phyloP scores from a whole-genome alignment of 2,888 invertebrate genomes.

The Heliconius aoede region DNA sequence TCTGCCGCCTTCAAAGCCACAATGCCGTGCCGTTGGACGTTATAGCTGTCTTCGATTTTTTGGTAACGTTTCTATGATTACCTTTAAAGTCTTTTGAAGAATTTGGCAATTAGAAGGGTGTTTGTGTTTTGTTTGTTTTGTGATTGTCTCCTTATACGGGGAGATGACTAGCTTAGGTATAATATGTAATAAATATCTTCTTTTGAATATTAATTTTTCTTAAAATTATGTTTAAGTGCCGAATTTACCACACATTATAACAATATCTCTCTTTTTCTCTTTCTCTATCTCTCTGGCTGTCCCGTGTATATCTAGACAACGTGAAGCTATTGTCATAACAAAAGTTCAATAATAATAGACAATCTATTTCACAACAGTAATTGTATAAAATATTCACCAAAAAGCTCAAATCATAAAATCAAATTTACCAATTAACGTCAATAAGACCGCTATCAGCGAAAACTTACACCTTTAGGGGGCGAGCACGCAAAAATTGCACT shows the following conservation, averaged over 20 bases:
- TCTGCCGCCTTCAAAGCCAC: conserved; percentile 73
- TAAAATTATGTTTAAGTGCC: background rate
- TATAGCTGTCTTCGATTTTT: conserved; percentile 49
- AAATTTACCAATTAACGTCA: conserved; percentile 47
- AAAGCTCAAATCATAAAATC: conserved; percentile 43
- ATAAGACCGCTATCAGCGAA: conserved; percentile 46
- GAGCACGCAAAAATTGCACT: conserved; percentile 46
- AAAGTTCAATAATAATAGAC: background rate
- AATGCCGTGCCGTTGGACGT: conserved; percentile 59
- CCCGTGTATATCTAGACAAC: background rate
- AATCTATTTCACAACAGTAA: background rate
- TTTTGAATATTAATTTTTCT: background rate
- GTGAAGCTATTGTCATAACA: too few relatives aligned
- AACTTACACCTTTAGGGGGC: conserved; percentile 35
- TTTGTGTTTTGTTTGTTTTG: conserved; percentile 7
- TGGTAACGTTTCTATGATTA: conserved; percentile 43
- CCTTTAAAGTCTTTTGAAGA: conserved; percentile 37
- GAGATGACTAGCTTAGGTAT: too few relatives aligned
- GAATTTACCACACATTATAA: background rate
- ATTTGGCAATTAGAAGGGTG: conserved; percentile 1
- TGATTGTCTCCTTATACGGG: background rate
- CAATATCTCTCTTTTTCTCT: too few relatives aligned
- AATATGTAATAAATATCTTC: background rate
- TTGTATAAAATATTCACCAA: conserved; percentile 18
- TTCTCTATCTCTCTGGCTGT: background rate